phyloP scores from a whole-genome alignment of 1,140 invertebrate genomes.

The Micrasema longulum region DNA sequence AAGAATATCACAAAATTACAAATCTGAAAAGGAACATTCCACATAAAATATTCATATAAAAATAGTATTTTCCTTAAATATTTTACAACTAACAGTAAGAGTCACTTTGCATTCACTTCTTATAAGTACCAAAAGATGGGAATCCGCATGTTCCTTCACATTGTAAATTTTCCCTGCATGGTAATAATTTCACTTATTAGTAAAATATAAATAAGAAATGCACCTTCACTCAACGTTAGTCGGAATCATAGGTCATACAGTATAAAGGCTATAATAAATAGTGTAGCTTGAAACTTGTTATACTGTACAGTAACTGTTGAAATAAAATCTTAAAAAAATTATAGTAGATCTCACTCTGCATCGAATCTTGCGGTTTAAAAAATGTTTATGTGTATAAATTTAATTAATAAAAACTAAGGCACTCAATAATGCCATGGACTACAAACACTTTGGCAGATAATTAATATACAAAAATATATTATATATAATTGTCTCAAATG shows the following conservation, averaged over 20 bases:
- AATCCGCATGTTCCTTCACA: conserved; percentile 30
- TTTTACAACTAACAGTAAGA: conserved; percentile 32
- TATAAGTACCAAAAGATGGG: conserved; percentile 41
- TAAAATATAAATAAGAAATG: conserved; percentile 46
- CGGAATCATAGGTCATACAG: conserved; percentile 18
- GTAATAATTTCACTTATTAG: conserved; percentile 42
- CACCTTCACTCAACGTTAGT: conserved; percentile 35
- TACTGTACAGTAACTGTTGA: no score
- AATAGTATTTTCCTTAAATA: conserved; percentile 42
- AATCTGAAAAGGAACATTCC: conserved; percentile 44
- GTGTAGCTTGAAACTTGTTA: no score
- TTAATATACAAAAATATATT: conserved; percentile 41
- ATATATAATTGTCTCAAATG: conserved; percentile 10
- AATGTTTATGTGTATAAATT: conserved; percentile 28
- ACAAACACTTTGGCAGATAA: conserved; percentile 52
- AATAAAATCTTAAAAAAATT: no score
- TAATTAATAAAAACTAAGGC: conserved; percentile 48
- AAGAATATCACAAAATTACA: conserved; percentile 48
- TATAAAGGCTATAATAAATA: conserved; percentile 37
- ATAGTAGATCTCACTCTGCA: not conserved
- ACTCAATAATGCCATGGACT: conserved; percentile 46
- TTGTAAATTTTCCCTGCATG: conserved; percentile 33
- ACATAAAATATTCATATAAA: conserved; percentile 45
- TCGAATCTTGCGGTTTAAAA: not conserved
- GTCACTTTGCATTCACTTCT: conserved; percentile 40